Evolutionary conservation across 2,113 vertebrate species (phyloP), one percentile per base, ranked within the genome.

Genomic region (Oophaga pumilio): DNA sequence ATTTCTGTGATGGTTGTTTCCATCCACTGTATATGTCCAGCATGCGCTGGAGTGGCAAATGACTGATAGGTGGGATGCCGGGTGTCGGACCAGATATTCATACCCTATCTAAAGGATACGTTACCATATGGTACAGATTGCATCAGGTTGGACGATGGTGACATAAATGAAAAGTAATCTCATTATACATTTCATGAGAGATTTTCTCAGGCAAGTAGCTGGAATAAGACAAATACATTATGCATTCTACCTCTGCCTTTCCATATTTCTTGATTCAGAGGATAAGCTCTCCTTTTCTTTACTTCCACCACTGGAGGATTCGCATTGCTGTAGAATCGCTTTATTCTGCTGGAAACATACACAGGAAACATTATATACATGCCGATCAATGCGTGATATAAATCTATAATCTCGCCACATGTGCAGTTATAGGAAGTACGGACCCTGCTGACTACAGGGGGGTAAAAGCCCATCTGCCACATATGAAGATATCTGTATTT

Each of bases 311-410:
- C 10, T 82, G 62, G 80, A 68, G 22, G 64, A 24, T 24, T 68
- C 62, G 26, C 49, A 68, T 24, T 66, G 81, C 43, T 83, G 81
- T 24, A 69, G 49, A 69, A 68, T 53, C 26, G 81, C 59, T 52
- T 53, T 83, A 53, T 83, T 69, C 62, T 83, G 62, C 20, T 50
- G 28, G 12, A 69, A 64, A 82, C 49, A 26, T 9, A 22, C 33
- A 33, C 78, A 74, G 17, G 7, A 73, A 43, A 43, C 1, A 33
- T 73, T 20, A 73, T 66, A 0, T 73, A 73, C 14, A 6, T 28
- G 26, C 68, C 28, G 14, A 33, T 14, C 68, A 69, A 33, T 28
- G 11, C 8, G 15, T 28, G 5, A 33, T 33, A 15, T 6, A 8
- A 15, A 73, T 13, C 33, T 71, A 71, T 43, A 73, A 43, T 18